Conservation (phyloP, 35 echinoderm and acorn worm genomes). For the Heliocidaris tuberculata region DNA sequence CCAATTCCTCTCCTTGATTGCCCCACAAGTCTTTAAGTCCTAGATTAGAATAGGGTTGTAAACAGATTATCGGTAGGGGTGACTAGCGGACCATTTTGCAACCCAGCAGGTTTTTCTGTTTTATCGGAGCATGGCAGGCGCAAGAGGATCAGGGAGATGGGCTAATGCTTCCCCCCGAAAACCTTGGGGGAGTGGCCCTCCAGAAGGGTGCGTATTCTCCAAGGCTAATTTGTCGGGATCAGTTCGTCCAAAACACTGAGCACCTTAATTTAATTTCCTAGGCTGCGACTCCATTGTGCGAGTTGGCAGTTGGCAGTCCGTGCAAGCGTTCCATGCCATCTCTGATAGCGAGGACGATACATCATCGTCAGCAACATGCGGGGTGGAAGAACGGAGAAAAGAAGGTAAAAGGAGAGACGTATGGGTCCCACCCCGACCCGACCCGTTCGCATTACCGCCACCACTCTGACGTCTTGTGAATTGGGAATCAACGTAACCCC, state of each 20-base stretch:
- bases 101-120: conserved; percentile 10
- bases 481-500: not conserved
- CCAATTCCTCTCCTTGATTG: not conserved
- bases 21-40: conserved; percentile 30
- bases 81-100: conserved; percentile 16
- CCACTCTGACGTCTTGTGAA: conserved; percentile 23
- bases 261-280: conserved; percentile 45
- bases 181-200: conserved; percentile 13
- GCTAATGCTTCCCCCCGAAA: not conserved
- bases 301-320: conserved; percentile 33
- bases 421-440: not conserved
- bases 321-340: conserved; percentile 40
- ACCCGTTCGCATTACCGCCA: not conserved
- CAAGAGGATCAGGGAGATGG: conserved; percentile 20
- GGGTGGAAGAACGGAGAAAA: not conserved
- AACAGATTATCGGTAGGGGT: conserved; percentile 31
- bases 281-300: conserved; percentile 45
- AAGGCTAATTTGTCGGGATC: conserved; percentile 52
- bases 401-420: not conserved
- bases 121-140: not conserved
- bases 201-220: conserved; percentile 28
- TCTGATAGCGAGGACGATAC: not conserved
- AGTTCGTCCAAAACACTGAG: conserved; percentile 42
- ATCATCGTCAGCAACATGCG: conserved; percentile 27
- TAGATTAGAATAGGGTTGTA: conserved; percentile 34